Percentiles rank a stretch among this genome's conserved stretches.
Conservation (phyloP, 2,113 vertebrate species). For the Myocastor coypus region DNA sequence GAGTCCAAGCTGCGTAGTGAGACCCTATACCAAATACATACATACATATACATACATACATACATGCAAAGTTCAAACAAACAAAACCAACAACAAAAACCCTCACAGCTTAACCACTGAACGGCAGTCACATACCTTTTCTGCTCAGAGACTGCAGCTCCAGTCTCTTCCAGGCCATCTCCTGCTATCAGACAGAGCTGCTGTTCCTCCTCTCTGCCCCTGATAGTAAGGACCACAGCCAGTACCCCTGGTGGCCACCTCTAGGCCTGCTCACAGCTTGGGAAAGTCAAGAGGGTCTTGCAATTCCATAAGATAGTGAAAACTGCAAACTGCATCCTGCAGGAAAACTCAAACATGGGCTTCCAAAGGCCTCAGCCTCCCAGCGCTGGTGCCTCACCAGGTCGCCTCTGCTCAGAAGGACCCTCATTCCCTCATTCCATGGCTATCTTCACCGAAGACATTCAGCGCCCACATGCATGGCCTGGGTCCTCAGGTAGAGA, state of each 20-base stretch:
- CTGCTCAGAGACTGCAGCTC: neutral
- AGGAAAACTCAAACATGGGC: neutral
- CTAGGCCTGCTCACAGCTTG: neutral
- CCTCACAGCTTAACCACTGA: neutral
- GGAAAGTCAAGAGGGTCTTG: neutral
- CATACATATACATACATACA: too few species aligned
- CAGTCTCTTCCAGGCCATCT: neutral
- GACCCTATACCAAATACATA: too few species aligned
- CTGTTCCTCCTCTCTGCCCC: neutral
- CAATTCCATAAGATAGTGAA: neutral
- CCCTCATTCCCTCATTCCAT: neutral
- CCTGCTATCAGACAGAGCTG: neutral
- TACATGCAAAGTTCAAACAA: too few species aligned
- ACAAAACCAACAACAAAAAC: neutral
- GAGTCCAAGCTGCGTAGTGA: too few species aligned
- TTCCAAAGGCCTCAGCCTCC: neutral
- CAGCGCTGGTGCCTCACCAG: neutral
- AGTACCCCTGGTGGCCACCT: neutral
- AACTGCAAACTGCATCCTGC: neutral
- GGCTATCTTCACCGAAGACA: neutral
- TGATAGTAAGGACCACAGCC: neutral
- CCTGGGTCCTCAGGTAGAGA: neutral
- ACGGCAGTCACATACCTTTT: neutral
- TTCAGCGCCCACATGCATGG: neutral
- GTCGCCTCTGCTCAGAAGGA: neutral